phyloP scores from a whole-genome alignment of 2,888 invertebrate species.

The Steinernema hermaphroditum region DNA sequence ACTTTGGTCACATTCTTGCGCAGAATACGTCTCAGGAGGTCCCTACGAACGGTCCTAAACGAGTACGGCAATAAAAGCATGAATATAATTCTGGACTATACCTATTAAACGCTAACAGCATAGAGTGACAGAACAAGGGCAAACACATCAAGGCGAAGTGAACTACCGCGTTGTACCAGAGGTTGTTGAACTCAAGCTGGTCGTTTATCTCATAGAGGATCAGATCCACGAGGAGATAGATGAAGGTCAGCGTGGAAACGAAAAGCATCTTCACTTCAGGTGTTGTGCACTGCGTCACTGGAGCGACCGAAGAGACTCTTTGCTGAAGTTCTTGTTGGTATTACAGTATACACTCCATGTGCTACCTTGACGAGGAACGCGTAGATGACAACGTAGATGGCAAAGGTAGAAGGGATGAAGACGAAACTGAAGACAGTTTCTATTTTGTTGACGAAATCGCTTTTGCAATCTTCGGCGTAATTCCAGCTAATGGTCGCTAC shows the following conservation, averaged over 20 bases:
- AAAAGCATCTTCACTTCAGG: background rate
- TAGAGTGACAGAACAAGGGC: background rate
- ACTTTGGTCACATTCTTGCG: background rate
- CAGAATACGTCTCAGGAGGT: background rate
- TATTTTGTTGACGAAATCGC: background rate
- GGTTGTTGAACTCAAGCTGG: background rate
- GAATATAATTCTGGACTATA: too few species aligned
- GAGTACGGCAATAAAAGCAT: too few species aligned
- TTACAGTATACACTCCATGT: too few species aligned
- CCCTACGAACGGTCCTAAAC: background rate
- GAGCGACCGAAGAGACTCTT: background rate
- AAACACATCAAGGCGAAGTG: background rate
- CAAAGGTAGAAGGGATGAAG: background rate
- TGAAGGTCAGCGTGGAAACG: background rate
- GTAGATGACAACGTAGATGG: background rate
- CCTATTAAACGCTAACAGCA: background rate
- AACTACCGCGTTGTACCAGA: background rate
- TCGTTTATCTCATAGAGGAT: background rate
- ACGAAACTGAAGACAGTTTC: background rate
- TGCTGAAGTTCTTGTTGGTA: too few species aligned
- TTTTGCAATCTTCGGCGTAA: background rate
- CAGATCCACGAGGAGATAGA: background rate
- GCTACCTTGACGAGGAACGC: background rate
- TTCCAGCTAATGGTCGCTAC: background rate
- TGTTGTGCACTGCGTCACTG: background rate